These are phyloP conservation scores for Heliconius nattereri DNA, from an alignment of 1,140 invertebrate genomes.

Conservation along the genomic window DNA sequence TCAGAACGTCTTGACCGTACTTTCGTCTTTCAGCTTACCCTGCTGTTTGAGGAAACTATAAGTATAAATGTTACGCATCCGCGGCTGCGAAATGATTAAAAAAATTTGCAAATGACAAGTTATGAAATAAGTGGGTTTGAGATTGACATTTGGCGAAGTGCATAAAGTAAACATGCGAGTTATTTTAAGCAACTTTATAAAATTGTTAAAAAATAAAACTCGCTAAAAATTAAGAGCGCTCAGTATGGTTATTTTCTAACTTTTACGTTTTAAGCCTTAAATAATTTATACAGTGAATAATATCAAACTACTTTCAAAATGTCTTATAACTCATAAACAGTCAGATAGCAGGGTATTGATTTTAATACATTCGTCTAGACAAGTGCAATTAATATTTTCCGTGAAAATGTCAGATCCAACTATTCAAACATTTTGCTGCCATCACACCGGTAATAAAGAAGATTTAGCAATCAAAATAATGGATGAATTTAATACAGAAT, in stretches of 20 bases:
- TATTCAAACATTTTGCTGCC: conserved; percentile 90
- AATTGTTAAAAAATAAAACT: neutral
- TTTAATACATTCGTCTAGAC: neutral
- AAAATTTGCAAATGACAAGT: neutral
- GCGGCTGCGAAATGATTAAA: neutral
- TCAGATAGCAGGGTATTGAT: neutral
- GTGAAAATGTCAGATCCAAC: conserved; percentile 88
- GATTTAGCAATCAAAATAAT: conserved; percentile 84
- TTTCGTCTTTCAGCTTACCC: no score
- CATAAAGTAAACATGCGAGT: conserved; percentile 9
- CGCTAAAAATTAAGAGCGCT: neutral
- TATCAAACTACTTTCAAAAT: neutral
- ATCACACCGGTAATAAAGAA: conserved; percentile 84
- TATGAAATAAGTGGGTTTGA: neutral
- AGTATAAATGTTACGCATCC: no score
- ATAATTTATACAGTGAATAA: neutral
- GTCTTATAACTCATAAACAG: neutral
- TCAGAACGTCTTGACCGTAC: no score
- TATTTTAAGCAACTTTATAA: neutral
- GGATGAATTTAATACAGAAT: conserved; percentile 85
- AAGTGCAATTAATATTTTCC: neutral
- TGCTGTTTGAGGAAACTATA: no score
- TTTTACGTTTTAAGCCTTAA: neutral
- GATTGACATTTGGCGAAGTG: neutral
- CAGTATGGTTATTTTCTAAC: neutral